These are phyloP conservation scores for Cololabis saira DNA, from an alignment of 2,113 vertebrate species.

Conservation along the genomic window DNA sequence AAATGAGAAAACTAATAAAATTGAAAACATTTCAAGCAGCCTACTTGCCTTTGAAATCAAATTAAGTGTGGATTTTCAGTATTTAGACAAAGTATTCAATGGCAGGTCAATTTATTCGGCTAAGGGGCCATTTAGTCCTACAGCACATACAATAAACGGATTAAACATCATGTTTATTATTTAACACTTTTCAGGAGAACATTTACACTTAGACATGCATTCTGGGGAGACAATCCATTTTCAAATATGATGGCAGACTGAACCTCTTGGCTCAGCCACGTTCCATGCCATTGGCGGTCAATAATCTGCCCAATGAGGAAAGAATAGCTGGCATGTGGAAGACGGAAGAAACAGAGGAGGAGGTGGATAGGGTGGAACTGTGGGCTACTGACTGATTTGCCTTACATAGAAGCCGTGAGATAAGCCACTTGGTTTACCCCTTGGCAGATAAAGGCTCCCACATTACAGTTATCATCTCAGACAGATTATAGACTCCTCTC, in stretches of 20 bases:
- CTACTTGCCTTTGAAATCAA: slow-evolving; percentile 39
- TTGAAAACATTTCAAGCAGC: slow-evolving; percentile 28
- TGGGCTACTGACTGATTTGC: slow-evolving; percentile 52
- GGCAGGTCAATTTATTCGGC: slow-evolving; percentile 41
- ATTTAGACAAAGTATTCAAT: slow-evolving; percentile 37
- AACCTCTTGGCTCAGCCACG: slow-evolving; percentile 49
- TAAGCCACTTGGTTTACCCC: slow-evolving; percentile 61
- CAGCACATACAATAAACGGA: slow-evolving; percentile 49
- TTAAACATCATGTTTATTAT: slow-evolving; percentile 38
- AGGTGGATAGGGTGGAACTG: slow-evolving; percentile 31
- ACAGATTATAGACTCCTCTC: slow-evolving; percentile 64
- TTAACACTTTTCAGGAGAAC: slow-evolving; percentile 18
- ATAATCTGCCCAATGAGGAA: slow-evolving; percentile 61
- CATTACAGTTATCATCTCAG: slow-evolving; percentile 67
- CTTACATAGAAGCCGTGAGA: slow-evolving; percentile 60
- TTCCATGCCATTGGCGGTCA: slow-evolving; percentile 56
- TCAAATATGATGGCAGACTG: slow-evolving; percentile 37
- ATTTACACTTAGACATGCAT: slow-evolving; percentile 10
- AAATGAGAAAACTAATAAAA: slow-evolving; percentile 30
- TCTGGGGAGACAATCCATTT: slow-evolving; percentile 50
- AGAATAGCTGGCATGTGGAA: slow-evolving; percentile 42
- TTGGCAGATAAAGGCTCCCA: slow-evolving; percentile 61
- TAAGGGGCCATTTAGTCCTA: slow-evolving; percentile 32
- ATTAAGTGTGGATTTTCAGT: slow-evolving; percentile 43
- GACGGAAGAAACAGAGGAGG: slow-evolving; percentile 21